Evolutionary conservation across 1,140 invertebrate species (phyloP), one percentile per base, ranked within the genome.

Genomic region (Orius insidiosus): DNA sequence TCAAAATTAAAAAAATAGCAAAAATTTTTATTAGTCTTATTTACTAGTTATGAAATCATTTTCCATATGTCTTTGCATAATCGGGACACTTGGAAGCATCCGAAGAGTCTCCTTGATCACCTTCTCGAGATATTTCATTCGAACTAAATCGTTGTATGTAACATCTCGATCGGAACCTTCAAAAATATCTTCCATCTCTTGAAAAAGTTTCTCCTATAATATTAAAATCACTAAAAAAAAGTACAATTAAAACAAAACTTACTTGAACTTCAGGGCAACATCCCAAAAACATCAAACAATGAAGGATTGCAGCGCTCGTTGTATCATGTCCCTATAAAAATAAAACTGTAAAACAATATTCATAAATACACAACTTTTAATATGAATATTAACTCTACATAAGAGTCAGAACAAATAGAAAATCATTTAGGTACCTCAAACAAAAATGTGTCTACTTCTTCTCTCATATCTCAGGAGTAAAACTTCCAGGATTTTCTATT

Each of bases 41-140:
- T 36, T 36, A 36, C 49, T 8, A 59, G 44, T 49, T 55, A 36
- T 14, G 5, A 60, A 6, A 62, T 70, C 54, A 67, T 63, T 42
- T 57, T 59, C 45, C 53, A 71, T 48, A 14, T 49, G 45, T 43
- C 75, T 56, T 1, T 58, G 64, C 45, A 75, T 67, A 2, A 66
- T 52, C 4, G 71, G 71, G 0, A 76, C 75, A 18, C 70, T 67
- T 1, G 75, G 74, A 54, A 65, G 75, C 3, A 78, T 49, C 41
- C 75, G 53, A 7, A 76, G 52, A 1, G 68, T 58, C 60, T 78
- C 75, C 57, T 76, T 78, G 30, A 79, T 68, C 45, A 69, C 71
- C 48, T 68, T 64, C 52, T 79, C 76, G 24, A 78, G 52, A 54
- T 76, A 76, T 49, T 67, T 68, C 53, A 75, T 54, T 30, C 69